Evolutionary conservation across 2,888 invertebrate genomes (phyloP), one percentile per base, ranked within the genome.

Genomic region (Vesta saturnalis): DNA sequence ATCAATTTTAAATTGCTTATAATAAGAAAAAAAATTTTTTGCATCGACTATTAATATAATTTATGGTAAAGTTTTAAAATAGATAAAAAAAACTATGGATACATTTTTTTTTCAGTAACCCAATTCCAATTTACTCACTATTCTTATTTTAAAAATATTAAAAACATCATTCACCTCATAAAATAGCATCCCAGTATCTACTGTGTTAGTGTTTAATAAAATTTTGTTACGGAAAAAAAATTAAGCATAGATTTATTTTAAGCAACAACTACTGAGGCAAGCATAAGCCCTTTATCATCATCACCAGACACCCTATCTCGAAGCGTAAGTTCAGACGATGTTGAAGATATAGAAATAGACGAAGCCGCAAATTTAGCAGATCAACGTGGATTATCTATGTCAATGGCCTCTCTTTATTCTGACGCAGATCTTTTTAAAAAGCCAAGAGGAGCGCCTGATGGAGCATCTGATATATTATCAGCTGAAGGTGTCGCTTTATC

Each of bases 401-500:
- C 90, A 0, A 87, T 89, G 86, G 89, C 88, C 2, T 90, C 90
- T 0, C 81, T 90, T 12, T 90, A 88, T 77, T 89, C 90, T 0
- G 89, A 87, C 68, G 85, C 84, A 0, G 88, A 88, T 77, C 75
- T 87, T 1, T 78, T 81, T 64, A 83, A 81, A 73, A 78, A 81
- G 16, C 80, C 82, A 1, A 78, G 85, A 23, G 84, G 84, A n/a
- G 83, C 81, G 4, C 83, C 83, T 0, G 87, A 87, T 72, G 85
- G 84, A 1, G 82, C 83, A 39, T 85, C 86, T 1, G 87, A 87
- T 75, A 83, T 86, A 49, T 85, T 89, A 59, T 91, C 92, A 0
- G 94, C 94, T 0, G 94, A 94, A 84, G 89, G 91, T 12, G 92
- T 94, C 2, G 94, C 94, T 6, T 83, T 94, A 16, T 91, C 91